Percentiles rank a stretch among this genome's conserved stretches.
Evolutionary conservation across 1,140 invertebrate species (phyloP).

Genomic region (Musca domestica): DNA sequence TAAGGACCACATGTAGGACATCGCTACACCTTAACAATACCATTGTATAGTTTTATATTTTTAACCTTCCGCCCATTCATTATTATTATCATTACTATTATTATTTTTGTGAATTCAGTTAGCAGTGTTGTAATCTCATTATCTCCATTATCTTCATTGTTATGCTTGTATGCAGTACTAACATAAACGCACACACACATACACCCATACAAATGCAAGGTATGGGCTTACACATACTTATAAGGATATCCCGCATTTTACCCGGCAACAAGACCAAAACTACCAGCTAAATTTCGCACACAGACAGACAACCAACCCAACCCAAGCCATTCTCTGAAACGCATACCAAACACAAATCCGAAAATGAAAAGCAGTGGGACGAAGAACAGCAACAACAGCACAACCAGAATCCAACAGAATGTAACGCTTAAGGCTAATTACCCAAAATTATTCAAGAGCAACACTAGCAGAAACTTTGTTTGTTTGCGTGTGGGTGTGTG

Average conservation of each 20-base stretch:
- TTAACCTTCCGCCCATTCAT: not conserved
- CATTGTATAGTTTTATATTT: too few species aligned
- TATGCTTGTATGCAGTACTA: not conserved
- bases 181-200: not conserved
- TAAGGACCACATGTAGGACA: too few species aligned
- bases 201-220: not conserved
- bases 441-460: conserved; percentile 19
- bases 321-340: not conserved
- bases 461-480: conserved; percentile 11
- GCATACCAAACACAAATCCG: not conserved
- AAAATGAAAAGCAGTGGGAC: not conserved
- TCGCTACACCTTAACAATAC: too few species aligned
- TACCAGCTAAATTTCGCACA: not conserved
- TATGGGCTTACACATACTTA: too few species aligned
- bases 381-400: conserved; percentile 3
- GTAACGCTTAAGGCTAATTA: conserved; percentile 19
- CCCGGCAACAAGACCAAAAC: not conserved
- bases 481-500: too few species aligned
- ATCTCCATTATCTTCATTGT: conserved; percentile 20
- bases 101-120: conserved; percentile 13
- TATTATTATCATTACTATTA: not conserved
- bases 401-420: not conserved
- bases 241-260: too few species aligned
- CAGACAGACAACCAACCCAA: not conserved
- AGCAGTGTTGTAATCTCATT: conserved; percentile 10